Evolutionary conservation across 2,113 vertebrate species (phyloP), one percentile per base, ranked within the genome.

Genomic region (Forbesichthys papilliferus): DNA sequence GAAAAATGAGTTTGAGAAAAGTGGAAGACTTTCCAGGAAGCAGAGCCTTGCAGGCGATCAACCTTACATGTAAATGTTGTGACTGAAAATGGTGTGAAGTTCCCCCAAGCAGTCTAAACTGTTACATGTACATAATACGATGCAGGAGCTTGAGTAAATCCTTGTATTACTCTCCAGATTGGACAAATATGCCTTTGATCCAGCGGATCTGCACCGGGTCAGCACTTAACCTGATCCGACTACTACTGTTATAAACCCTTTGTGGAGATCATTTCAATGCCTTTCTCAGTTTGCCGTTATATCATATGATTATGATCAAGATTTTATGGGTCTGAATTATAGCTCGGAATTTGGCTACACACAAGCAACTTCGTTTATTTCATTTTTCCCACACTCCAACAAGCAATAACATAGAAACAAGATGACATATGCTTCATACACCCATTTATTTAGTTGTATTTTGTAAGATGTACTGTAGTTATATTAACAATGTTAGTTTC

Each of bases 181-280:
- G 61, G 79, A 82, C 68, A 78, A 84, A 69, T 73, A 79, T 75
- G 77, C 51, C 42, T 87, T 88, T 87, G 73, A 87, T 90, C 73
- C 34, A 12, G 20, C 54, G 56, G 76, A 60, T 13, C 53, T 16
- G 66, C 59, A 33, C 73, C 5, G 63, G 74, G 66, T 78, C 75
- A 75, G 73, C 77, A 77, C 69, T 64, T 73, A 47, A 7, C 60
- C 48, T 5, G 48, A 77, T 69, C 61, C 12, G 8, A 52, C 58
- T 52, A 12, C 42, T 27, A 27, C 75, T 52, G 64, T 61, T 56
- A 48, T 56, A 68, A 7, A 68, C 81, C 58, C 60, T 70, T 60
- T 9, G 46, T 5, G 1, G 47, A 69, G 52, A 48, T 36, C 33
- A 8, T 59, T 74, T 49, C 69, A 48, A 70, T 59, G 10, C 14